Base-by-base conservation (phyloP, 2,113 vertebrate genomes). In the Corvus cornix region DNA sequence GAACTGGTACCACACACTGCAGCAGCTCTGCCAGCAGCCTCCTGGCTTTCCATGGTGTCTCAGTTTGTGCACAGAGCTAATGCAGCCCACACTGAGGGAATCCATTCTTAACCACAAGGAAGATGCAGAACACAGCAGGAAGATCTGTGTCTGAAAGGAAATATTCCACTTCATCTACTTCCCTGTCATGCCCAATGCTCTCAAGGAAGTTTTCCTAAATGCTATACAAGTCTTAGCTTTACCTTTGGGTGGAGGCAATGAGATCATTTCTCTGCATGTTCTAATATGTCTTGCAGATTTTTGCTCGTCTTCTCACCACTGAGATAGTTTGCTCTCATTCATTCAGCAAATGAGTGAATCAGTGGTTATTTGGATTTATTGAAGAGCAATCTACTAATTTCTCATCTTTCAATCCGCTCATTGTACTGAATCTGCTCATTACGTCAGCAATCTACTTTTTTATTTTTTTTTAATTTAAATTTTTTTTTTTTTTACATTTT, bases 251-350 rank as follows among this genome's bases (percentile, higher is more conserved):
- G 85, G 84, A 96, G 93, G 73, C 63, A 79, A 87, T 94, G 93
- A 92, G 55, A 70, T 96, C 12, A 95, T 96, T 96, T 91, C 78
- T 93, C 27, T 68, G 72, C 91, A 55, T 82, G 91, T 97, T 96
- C 97, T 96, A 97, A 95, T 91, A 79, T 30, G 92, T 81, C 83
- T 82, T 70, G 41, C 31, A 86, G 87, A 85, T 89, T 78, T 89
- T 63, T 51, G 13, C 52, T 91, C 56, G 21, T 84, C 51, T 73
- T 91, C 59, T 80, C 56, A 82, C 31, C n/a, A 81, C 81, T 74
- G 89, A 95, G 46, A 56, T 49, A 35, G 58, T 80, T 95, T 95
- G 63, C 48, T 88, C 84, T 89, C 73, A 75, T 78, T 96, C 84
- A 97, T 49, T 95, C 66, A 93, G 72, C 90, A 97, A 86, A 77